These are phyloP conservation scores for Himalopsyche tibetana DNA, from an alignment of 2,888 invertebrate species.

Conservation along the genomic window DNA sequence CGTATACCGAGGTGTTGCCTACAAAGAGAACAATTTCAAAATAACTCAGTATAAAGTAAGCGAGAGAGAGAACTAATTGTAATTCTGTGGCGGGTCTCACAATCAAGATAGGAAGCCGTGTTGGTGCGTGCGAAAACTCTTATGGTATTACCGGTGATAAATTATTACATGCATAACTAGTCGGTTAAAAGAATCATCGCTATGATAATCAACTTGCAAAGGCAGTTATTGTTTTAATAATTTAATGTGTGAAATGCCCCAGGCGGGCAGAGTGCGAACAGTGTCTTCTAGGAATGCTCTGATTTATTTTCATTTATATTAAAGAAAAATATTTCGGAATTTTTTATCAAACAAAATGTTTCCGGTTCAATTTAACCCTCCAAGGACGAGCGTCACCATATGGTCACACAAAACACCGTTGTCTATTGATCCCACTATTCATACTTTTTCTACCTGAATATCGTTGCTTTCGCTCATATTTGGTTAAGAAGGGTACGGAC, in stretches of 20 bases:
- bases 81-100: slow-evolving; percentile 25
- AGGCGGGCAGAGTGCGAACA: background rate
- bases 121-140: slow-evolving; percentile 46
- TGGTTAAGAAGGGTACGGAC: too few relatives aligned
- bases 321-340: background rate
- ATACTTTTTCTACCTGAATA: too few relatives aligned
- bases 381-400: too few relatives aligned
- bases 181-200: slow-evolving; percentile 33
- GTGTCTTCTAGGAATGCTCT: slow-evolving; percentile 11
- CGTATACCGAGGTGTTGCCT: background rate
- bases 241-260: slow-evolving; percentile 31
- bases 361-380: too few relatives aligned
- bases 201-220: slow-evolving; percentile 39
- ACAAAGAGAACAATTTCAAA: slow-evolving; percentile 47
- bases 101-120: slow-evolving; percentile 48
- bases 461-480: too few relatives aligned
- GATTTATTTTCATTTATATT: background rate
- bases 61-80: slow-evolving; percentile 42
- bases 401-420: too few relatives aligned
- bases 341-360: too few relatives aligned
- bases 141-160: slow-evolving; percentile 36
- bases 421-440: too few relatives aligned
- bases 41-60: slow-evolving; percentile 42
- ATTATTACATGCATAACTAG: slow-evolving; percentile 44
- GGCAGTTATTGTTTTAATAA: slow-evolving; percentile 10